Evolutionary conservation across 1,140 invertebrate species (phyloP), one percentile per base, ranked within the genome.

Genomic region (Neomicropteryx cornuta): DNA sequence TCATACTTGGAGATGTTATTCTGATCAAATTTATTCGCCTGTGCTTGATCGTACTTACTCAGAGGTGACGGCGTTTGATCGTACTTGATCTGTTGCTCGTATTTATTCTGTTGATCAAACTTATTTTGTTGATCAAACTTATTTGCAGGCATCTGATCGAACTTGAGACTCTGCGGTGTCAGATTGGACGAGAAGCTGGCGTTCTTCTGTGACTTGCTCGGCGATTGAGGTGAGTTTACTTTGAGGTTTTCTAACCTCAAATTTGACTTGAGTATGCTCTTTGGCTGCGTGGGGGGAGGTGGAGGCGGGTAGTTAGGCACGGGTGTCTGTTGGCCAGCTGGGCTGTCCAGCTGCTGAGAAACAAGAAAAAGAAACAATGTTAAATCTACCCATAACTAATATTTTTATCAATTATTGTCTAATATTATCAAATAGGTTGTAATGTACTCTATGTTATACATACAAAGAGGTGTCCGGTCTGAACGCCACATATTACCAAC

Each of bases 161-260:
- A 47, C 22, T 47, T 47, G n/a, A 47, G 36, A 35, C 28, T 42
- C 30, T 47, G 46, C 13, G 46, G 46, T 4, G 46, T 45, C 14
- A 44, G 46, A 35, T 47, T 47, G 1, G 43, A 33, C 8, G 39
- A 44, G 16, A 47, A 47, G 28, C 43, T 47, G 8, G 46, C 38
- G 22, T 44, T 53, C 21, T 52, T 50, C 11, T 50, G 52, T n/a
- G 49, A 46, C 38, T 52, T 47, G 29, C 45, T 54, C 14, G 49
- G 48, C 18, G 47, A 38, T 16, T 50, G 44, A 1, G 64, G 62
- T 13, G 67, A 63, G 36, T 71, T 70, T 14, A 71, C 70, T 20
- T 72, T 64, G 6, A 76, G 56, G 39, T 72, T 71, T 39, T 76
- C 73, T 6, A 75, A 48, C 32, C 72, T 56, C 18, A 72, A 32